A percentile compares a stretch with the other conserved stretches of the same genome.
phyloP scores from a whole-genome alignment of 2,888 invertebrate genomes.

The Pristionchus maxplancki region DNA sequence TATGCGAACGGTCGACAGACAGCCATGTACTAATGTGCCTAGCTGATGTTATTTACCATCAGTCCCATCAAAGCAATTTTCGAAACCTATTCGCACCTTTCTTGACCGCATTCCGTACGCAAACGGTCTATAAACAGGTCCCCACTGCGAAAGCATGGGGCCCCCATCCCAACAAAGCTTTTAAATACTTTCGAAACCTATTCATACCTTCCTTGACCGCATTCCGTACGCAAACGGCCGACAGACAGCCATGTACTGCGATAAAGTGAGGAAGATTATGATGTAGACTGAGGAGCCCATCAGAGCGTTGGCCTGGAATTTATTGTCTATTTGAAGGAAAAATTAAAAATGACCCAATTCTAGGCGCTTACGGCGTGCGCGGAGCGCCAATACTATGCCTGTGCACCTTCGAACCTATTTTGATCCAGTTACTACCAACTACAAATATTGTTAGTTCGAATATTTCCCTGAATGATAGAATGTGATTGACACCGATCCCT shows the following conservation, averaged over 20 bases:
- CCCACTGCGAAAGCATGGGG: conserved; percentile 80
- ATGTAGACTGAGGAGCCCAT: conserved; percentile 81
- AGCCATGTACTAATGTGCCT: conserved; percentile 79
- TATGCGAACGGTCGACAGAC: conserved; percentile 78
- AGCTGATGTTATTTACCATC: conserved; percentile 80
- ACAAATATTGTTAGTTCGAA: too few relatives aligned
- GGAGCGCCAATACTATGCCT: too few relatives aligned
- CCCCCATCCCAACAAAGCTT: too few relatives aligned
- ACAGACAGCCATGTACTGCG: conserved; percentile 80
- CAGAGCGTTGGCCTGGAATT: conserved; percentile 79
- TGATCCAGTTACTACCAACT: too few relatives aligned
- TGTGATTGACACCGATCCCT: neutral
- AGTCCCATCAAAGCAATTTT: too few relatives aligned
- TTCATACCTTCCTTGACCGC: conserved; percentile 40
- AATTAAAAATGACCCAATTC: too few relatives aligned
- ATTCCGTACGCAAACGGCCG: conserved; percentile 74
- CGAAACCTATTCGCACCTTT: neutral
- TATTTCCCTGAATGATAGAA: too few relatives aligned
- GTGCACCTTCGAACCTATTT: too few relatives aligned
- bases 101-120: conserved; percentile 64
- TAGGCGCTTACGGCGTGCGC: too few relatives aligned
- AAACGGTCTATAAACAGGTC: conserved; percentile 79
- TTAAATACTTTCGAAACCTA: neutral
- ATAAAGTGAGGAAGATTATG: conserved; percentile 80
- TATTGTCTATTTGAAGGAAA: neutral